Evolutionary conservation across 2,797 vertebrate species (phyloP).

Genomic region (Gallirallus australis): DNA sequence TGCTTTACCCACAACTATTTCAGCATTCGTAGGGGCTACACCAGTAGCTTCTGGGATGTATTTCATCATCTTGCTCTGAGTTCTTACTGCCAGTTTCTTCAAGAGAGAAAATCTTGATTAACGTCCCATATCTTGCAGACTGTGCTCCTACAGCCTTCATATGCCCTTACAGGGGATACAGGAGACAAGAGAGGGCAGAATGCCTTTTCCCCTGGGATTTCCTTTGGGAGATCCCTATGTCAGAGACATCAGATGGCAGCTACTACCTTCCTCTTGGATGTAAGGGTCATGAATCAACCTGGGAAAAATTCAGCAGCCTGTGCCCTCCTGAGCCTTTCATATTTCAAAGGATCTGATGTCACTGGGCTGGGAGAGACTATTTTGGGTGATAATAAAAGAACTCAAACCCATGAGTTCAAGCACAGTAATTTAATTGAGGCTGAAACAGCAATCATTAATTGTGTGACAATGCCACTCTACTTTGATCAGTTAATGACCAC

Average conservation of each 20-base stretch:
- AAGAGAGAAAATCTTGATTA: not conserved
- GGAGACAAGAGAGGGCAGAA: not conserved
- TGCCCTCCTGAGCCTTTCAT: not conserved
- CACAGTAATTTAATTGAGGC: not conserved
- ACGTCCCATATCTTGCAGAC: not conserved
- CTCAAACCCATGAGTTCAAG: not conserved
- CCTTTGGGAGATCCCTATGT: not conserved
- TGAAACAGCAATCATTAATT: not conserved
- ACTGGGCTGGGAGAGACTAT: not conserved
- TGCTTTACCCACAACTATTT: not conserved
- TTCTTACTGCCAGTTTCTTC: not conserved
- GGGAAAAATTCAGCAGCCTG: not conserved
- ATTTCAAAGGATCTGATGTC: not conserved
- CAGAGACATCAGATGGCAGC: not conserved
- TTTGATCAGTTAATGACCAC: not conserved
- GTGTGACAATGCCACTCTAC: rapidly evolving
- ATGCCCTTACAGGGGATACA: not conserved
- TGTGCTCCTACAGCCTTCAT: not conserved
- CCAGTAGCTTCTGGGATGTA: not conserved
- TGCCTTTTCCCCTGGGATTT: not conserved
- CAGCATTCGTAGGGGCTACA: not conserved
- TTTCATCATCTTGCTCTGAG: not conserved
- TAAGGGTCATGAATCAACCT: not conserved
- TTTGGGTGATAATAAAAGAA: not conserved
- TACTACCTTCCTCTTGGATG: not conserved